These are phyloP conservation scores for Hydropsyche betteni DNA, from an alignment of 2,888 invertebrate species.

Conservation along the genomic window DNA sequence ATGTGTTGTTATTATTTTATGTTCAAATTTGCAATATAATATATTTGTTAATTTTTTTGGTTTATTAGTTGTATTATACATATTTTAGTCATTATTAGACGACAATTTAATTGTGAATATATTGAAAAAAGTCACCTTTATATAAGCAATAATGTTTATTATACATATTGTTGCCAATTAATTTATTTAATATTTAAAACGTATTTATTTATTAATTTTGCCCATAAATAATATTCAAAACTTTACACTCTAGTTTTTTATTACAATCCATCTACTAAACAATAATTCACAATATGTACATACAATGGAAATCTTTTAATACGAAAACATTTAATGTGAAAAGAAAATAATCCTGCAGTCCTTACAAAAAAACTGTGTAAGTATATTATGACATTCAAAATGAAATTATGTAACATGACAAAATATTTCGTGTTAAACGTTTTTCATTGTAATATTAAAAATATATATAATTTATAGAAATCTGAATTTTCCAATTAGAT, in stretches of 20 bases:
- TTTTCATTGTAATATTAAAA: too few species aligned
- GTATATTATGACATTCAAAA: too few species aligned
- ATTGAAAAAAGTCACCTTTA: constrained; percentile 16
- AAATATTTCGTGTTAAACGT: too few species aligned
- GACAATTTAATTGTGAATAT: constrained; percentile 40
- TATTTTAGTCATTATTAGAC: constrained; percentile 31
- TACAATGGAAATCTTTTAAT: too few species aligned
- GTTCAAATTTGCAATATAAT: constrained; percentile 32
- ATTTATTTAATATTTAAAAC: constrained; percentile 49
- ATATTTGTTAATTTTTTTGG: constrained; percentile 33
- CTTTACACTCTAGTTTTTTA: constrained; percentile 20
- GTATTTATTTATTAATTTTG: constrained; percentile 49
- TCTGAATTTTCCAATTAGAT: too few species aligned
- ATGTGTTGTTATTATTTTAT: constrained; percentile 40
- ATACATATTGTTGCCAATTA: constrained; percentile 43
- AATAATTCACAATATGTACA: too few species aligned
- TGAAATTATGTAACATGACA: too few species aligned
- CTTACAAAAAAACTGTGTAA: too few species aligned
- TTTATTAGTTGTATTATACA: constrained; percentile 35
- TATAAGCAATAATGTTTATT: constrained; percentile 34
- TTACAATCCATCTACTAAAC: background rate
- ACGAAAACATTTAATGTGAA: too few species aligned
- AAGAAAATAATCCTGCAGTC: too few species aligned
- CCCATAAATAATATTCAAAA: constrained; percentile 51
- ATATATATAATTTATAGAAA: too few species aligned